phyloP scores from a whole-genome alignment of 2,113 vertebrate genomes.

The Bambusicola thoracicus region DNA sequence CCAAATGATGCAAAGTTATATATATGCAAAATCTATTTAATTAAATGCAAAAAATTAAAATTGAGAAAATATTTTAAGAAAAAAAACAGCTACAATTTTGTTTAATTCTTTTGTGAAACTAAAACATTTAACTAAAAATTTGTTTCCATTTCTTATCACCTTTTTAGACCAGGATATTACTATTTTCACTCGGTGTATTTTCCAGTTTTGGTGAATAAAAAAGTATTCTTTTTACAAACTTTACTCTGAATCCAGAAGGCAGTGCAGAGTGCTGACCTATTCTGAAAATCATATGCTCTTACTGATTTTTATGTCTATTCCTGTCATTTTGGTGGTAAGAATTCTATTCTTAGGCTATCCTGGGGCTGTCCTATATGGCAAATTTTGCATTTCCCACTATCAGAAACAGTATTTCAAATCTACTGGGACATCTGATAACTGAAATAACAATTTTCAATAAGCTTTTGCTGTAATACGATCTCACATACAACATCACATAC shows the following conservation, averaged over 20 bases:
- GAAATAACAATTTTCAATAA: background rate
- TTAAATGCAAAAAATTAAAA: background rate
- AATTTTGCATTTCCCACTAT: background rate
- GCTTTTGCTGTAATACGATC: rapidly evolving
- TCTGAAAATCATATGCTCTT: background rate
- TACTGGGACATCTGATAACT: background rate
- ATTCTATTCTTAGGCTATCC: background rate
- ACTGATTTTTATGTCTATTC: background rate
- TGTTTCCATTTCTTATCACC: background rate
- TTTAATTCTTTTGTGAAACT: background rate
- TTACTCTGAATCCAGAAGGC: background rate
- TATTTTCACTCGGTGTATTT: background rate
- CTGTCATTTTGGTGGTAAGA: background rate
- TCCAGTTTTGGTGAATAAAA: background rate
- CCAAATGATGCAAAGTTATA: background rate
- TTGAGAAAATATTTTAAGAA: background rate
- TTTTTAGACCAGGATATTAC: background rate
- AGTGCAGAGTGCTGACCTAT: background rate
- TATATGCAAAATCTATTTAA: background rate
- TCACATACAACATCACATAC: background rate
- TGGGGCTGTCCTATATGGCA: background rate
- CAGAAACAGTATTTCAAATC: background rate
- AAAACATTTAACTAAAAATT: background rate
- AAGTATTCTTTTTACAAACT: background rate
- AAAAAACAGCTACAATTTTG: background rate